Conservation (phyloP, 2,113 vertebrate species). For the Aythya baeri region DNA sequence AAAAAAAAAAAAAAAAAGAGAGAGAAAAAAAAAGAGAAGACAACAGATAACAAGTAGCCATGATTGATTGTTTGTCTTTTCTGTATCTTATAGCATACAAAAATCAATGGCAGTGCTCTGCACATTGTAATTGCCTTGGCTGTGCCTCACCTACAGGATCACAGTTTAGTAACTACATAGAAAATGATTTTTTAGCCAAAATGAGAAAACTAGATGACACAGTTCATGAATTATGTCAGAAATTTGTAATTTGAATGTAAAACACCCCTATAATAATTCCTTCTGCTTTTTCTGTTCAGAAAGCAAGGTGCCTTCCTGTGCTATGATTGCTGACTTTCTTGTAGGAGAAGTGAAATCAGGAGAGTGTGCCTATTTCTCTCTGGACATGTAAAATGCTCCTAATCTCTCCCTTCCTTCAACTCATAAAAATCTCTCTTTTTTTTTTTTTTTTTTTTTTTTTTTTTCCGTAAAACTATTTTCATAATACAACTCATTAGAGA, state of each 20-base stretch:
- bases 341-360: neutral
- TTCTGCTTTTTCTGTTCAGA: neutral
- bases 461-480: neutral
- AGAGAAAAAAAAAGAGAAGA: neutral
- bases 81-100: neutral
- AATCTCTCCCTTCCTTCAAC: neutral
- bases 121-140: neutral
- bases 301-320: neutral
- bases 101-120: neutral
- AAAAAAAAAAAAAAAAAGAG: neutral
- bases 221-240: neutral
- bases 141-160: neutral
- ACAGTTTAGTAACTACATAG: neutral
- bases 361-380: neutral
- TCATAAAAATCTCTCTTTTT: neutral
- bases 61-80: neutral
- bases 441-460: constrained; percentile 8
- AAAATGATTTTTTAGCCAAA: neutral
- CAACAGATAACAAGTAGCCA: neutral
- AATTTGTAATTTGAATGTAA: neutral
- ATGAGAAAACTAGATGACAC: neutral
- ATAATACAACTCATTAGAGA: neutral
- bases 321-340: neutral
- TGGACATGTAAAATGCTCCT: neutral
- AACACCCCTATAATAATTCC: neutral